phyloP scores from a whole-genome alignment of 2,888 invertebrate species.

The Conchocele bisecta region DNA sequence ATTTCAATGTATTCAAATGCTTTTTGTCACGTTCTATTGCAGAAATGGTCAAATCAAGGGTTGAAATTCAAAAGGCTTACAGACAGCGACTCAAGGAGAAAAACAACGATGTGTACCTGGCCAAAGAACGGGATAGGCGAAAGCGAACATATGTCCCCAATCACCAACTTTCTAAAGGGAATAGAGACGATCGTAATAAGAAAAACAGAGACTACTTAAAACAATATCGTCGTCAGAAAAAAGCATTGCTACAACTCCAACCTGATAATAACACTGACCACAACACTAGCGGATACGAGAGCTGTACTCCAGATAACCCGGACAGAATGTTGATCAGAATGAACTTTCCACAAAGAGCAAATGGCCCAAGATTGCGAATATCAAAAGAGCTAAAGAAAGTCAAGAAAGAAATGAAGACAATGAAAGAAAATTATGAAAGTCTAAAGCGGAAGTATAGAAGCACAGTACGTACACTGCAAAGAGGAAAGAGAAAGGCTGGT shows the following conservation, averaged over 20 bases:
- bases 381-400: constrained; percentile 11
- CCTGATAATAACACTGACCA: too few relatives aligned
- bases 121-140: constrained; percentile 37
- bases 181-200: too few relatives aligned
- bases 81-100: constrained; percentile 33
- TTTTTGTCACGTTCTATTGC: too few relatives aligned
- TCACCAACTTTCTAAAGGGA: too few relatives aligned
- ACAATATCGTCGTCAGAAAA: too few relatives aligned
- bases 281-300: constrained; percentile 11
- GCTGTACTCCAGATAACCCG: neutral
- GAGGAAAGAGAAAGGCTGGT: neutral
- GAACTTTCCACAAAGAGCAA: constrained; percentile 22
- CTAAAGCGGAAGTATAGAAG: constrained; percentile 11
- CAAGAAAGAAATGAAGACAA: constrained; percentile 4
- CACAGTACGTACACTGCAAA: constrained; percentile 9
- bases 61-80: constrained; percentile 49
- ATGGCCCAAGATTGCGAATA: constrained; percentile 12
- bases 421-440: constrained; percentile 12
- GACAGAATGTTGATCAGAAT: constrained; percentile 10
- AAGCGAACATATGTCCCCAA: too few relatives aligned
- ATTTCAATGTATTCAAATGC: too few relatives aligned
- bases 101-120: constrained; percentile 47
- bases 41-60: constrained; percentile 47
- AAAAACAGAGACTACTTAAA: too few relatives aligned
- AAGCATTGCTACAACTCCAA: too few relatives aligned